phyloP scores from a whole-genome alignment of 2,113 vertebrate genomes.

The Melozone crissalis region DNA sequence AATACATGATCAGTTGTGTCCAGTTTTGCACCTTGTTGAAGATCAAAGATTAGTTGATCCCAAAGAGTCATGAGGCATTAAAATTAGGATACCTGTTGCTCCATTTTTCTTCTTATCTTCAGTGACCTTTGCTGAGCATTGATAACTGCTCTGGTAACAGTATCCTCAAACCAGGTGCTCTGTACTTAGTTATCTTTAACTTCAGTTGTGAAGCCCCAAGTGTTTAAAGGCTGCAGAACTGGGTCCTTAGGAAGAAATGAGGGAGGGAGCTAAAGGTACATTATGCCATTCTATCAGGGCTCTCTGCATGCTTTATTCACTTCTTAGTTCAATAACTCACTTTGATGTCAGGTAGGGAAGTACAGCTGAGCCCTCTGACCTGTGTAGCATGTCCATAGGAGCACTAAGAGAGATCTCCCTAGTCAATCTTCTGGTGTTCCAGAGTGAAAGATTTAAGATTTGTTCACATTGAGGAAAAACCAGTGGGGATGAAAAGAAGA shows the following conservation, averaged over 20 bases:
- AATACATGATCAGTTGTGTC: neutral
- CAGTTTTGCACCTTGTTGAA: neutral
- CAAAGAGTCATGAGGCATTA: neutral
- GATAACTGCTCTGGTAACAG: neutral
- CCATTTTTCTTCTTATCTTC: neutral
- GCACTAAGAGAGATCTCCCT: neutral
- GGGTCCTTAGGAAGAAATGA: neutral
- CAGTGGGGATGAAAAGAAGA: constrained; percentile 61
- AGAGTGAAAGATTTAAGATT: constrained; percentile 71
- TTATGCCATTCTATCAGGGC: neutral
- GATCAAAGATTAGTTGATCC: neutral
- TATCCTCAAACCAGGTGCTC: neutral
- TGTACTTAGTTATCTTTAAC: neutral
- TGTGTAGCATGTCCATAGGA: neutral
- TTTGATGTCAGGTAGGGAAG: neutral
- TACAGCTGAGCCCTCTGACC: neutral
- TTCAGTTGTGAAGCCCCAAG: neutral
- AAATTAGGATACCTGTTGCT: neutral
- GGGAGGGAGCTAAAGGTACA: neutral
- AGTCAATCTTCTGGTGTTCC: constrained; percentile 10
- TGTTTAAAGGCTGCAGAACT: neutral
- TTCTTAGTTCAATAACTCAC: neutral
- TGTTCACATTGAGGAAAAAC: constrained; percentile 62
- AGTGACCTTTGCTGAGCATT: neutral
- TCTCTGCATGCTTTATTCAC: neutral